These are phyloP conservation scores for Amphilophus citrinellus DNA, from an alignment of 2,113 vertebrate species.

Conservation along the genomic window DNA sequence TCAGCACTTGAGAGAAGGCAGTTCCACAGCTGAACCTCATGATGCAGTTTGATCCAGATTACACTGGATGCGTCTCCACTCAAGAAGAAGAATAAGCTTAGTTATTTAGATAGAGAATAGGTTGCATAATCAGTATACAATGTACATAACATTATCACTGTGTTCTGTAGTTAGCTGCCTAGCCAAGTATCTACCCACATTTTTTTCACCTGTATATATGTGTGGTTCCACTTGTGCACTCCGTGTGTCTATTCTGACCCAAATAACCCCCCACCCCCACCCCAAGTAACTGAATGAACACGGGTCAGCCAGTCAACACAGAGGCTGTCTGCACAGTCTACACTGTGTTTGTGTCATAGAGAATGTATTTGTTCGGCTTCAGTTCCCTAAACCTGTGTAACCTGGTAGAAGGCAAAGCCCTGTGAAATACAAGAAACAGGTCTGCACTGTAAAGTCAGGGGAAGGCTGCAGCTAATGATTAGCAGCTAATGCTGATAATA, in stretches of 20 bases:
- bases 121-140: not conserved
- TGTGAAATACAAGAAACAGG: slow-evolving; percentile 7
- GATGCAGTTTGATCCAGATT: slow-evolving; percentile 28
- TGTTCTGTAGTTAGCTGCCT: not conserved
- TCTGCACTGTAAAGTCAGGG: not conserved
- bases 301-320: slow-evolving; percentile 1
- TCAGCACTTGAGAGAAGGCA: slow-evolving; percentile 10
- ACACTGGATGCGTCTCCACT: not conserved
- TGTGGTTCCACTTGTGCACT: not conserved
- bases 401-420: slow-evolving; percentile 2
- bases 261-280: no score
- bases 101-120: not conserved
- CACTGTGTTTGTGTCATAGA: slow-evolving; percentile 3
- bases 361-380: slow-evolving; percentile 16
- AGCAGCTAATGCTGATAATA: not conserved
- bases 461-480: not conserved
- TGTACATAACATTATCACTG: not conserved
- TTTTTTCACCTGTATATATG: not conserved
- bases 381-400: slow-evolving; percentile 14
- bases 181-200: not conserved
- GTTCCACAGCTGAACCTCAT: slow-evolving; percentile 11
- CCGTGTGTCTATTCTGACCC: not conserved
- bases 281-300: not conserved
- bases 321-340: slow-evolving; percentile 2
- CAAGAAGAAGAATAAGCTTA: not conserved